phyloP scores from a whole-genome alignment of 2,888 invertebrate genomes.

The Ceraclea dissimilis region DNA sequence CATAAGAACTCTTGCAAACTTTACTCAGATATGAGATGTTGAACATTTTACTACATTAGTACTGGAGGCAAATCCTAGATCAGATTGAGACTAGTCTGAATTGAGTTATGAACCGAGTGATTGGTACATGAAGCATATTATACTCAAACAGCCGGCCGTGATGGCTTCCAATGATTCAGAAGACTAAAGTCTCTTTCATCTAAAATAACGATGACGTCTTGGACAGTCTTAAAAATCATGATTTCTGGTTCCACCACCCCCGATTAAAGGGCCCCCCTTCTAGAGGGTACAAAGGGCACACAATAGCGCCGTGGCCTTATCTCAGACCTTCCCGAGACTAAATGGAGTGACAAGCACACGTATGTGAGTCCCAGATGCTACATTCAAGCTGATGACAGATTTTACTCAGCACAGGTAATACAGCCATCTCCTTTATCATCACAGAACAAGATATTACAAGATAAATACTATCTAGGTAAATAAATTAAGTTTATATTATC shows the following conservation, averaged over 20 bases:
- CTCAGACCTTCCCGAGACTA: conserved; percentile 80
- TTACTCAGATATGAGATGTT: conserved; percentile 26
- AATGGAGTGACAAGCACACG: conserved; percentile 53
- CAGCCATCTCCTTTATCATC: conserved; percentile 3
- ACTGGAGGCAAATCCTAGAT: conserved; percentile 28
- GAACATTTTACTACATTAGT: neutral
- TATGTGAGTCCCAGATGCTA: conserved; percentile 64
- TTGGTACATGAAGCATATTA: conserved; percentile 62
- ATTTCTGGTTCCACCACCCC: conserved; percentile 71
- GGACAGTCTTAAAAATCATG: conserved; percentile 38
- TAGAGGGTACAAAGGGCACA: conserved; percentile 36
- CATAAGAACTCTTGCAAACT: neutral
- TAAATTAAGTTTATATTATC: too few relatives aligned
- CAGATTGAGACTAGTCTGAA: conserved; percentile 79
- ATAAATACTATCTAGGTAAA: too few relatives aligned
- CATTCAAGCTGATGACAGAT: conserved; percentile 69
- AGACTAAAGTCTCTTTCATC: conserved; percentile 40
- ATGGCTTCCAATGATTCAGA: conserved; percentile 33
- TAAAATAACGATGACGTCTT: conserved; percentile 39
- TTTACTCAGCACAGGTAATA: neutral
- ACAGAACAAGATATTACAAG: neutral
- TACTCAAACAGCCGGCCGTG: conserved; percentile 65
- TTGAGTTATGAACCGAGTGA: conserved; percentile 58
- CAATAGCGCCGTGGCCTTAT: conserved; percentile 47
- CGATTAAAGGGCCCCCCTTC: conserved; percentile 58